Evolutionary conservation across 2,888 invertebrate genomes (phyloP), one percentile per base, ranked within the genome.

Genomic region (Lasioglossum pauxillum): DNA sequence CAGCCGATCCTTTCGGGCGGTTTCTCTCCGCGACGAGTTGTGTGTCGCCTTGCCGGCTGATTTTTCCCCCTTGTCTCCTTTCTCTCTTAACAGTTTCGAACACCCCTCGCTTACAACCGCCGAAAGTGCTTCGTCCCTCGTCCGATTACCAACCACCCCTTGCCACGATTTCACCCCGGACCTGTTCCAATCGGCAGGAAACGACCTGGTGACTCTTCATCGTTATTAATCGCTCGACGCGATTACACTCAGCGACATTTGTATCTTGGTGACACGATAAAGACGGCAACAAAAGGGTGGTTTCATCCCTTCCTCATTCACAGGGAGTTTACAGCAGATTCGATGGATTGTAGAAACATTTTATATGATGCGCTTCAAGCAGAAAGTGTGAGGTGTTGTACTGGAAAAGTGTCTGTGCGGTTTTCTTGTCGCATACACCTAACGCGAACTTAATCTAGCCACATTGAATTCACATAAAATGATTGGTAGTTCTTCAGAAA

Each of bases 191-290:
- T 81, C 31, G 49, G 49, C 35, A 82, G 77, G 72, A 76, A 83
- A 80, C 80, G 82, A 88, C 53, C 78, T 12, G 71, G 67, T 35
- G 41, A 71, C 57, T 80, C 64, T 60, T 76, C 71, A 74, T 82
- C 78, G 86, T 86, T 84, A 88, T 89, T 89, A 89, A 89, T 89
- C 84, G 81, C 73, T n/a, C 49, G 38, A 64, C 67, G 75, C 78
- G 80, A 79, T 81, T 86, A 79, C 84, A 74, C 73, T 83, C 83
- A 75, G 44, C 10, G 78, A 84, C 78, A 83, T 84, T 89, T 83
- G 82, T 86, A 83, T 89, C 75, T 60, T 67, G 57, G 57, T 12
- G 12, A 57, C 12, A n/a, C 57, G 16, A 64, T 31, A 31, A 31
- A 64, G 67, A 31, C 35, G 35, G 2, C 10, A 75, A 57, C 23